Percentiles rank a stretch among this genome's conserved stretches.
These are phyloP conservation scores for Coleophora flavipennella DNA, from an alignment of 2,888 invertebrate genomes.

Conservation along the genomic window DNA sequence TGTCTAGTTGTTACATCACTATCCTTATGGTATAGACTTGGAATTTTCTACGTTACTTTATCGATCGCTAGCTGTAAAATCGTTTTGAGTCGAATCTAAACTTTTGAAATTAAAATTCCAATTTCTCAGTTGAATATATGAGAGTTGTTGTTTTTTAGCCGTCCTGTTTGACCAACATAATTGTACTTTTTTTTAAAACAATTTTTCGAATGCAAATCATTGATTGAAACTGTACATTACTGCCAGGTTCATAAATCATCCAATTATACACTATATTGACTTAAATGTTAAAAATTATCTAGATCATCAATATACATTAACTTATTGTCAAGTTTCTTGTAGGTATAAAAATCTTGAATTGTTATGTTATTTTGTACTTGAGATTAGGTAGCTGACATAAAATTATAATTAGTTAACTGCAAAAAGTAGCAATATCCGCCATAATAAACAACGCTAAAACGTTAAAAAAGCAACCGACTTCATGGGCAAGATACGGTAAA, in stretches of 20 bases:
- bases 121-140: background rate
- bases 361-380: constrained; percentile 27
- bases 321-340: no score
- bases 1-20: constrained; percentile 46
- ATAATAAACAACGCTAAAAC: no score
- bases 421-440: no score
- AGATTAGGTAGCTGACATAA: constrained; percentile 18
- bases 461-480: no score
- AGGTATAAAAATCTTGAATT: constrained; percentile 17
- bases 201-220: background rate
- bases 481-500: no score
- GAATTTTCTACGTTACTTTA: constrained; percentile 46
- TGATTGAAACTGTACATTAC: no score
- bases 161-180: constrained; percentile 39
- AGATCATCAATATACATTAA: no score
- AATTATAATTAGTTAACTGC: no score
- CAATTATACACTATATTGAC: no score
- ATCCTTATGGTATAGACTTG: constrained; percentile 39
- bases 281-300: no score
- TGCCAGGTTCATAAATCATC: no score
- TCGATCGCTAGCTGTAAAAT: constrained; percentile 47
- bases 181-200: constrained; percentile 7
- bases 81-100: background rate
- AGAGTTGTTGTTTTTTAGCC: constrained; percentile 27
- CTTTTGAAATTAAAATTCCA: background rate